phyloP scores from a whole-genome alignment of 2,113 vertebrate species.

The Syrrhaptes paradoxus region DNA sequence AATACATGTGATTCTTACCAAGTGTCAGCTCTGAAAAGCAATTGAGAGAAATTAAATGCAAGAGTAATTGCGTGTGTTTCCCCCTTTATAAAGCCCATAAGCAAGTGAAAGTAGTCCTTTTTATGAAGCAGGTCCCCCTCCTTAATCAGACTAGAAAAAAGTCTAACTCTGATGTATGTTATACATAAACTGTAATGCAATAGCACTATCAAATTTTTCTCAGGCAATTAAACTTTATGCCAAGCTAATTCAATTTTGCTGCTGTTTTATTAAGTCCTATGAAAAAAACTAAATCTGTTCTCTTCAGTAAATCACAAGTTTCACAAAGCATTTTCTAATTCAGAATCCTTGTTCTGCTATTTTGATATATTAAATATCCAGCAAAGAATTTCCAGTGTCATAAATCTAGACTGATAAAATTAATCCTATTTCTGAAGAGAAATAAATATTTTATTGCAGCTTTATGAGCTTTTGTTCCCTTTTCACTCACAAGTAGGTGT shows the following conservation, averaged over 20 bases:
- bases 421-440: conserved; percentile 77
- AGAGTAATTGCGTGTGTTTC: background rate
- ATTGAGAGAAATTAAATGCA: background rate
- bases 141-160: background rate
- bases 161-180: conserved; percentile 34
- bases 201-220: conserved; percentile 64
- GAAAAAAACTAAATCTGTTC: conserved; percentile 45
- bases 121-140: background rate
- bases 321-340: conserved; percentile 68
- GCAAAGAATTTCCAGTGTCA: conserved; percentile 71
- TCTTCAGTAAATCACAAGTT: conserved; percentile 72
- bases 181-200: conserved; percentile 62
- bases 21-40: background rate
- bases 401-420: conserved; percentile 82
- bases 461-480: conserved; percentile 80
- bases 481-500: conserved; percentile 68
- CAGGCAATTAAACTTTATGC: conserved; percentile 78
- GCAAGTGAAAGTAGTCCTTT: background rate
- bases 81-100: background rate
- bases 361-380: conserved; percentile 82
- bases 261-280: conserved; percentile 74
- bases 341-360: conserved; percentile 69
- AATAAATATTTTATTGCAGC: conserved; percentile 83
- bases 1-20: background rate
- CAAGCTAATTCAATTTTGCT: conserved; percentile 76